Percentiles rank a stretch among this genome's conserved stretches.
These are phyloP conservation scores for Phrynocephalus guinanensis DNA, from an alignment of 2,797 vertebrate species.

Conservation along the genomic window DNA sequence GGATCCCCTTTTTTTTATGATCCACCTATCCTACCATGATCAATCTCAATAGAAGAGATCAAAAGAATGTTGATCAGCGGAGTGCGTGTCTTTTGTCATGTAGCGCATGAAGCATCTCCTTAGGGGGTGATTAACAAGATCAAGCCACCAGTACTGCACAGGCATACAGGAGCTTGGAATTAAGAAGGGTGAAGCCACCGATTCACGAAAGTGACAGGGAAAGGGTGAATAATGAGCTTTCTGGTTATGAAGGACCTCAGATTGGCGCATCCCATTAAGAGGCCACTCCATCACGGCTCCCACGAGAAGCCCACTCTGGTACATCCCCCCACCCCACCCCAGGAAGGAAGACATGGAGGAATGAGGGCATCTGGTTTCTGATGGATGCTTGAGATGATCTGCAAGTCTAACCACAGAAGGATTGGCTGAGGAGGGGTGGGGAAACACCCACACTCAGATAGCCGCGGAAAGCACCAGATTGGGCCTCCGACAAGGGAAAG, in stretches of 20 bases:
- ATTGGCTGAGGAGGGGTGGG: slow-evolving; percentile 9
- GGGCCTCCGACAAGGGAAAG: slow-evolving; percentile 8
- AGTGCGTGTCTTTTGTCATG: too few species aligned
- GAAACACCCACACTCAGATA: slow-evolving; percentile 7
- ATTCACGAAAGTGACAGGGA: slow-evolving; percentile 42
- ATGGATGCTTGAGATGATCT: slow-evolving; percentile 41
- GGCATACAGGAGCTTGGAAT: slow-evolving; percentile 36
- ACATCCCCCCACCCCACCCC: slow-evolving; percentile 9
- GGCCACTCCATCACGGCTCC: slow-evolving; percentile 11
- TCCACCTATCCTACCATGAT: neutral
- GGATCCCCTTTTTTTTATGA: too few species aligned
- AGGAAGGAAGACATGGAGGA: slow-evolving; percentile 41
- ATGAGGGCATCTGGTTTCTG: neutral
- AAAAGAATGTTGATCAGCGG: too few species aligned
- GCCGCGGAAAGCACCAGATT: slow-evolving; percentile 26
- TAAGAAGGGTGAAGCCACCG: slow-evolving; percentile 40
- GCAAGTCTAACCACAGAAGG: slow-evolving; percentile 33
- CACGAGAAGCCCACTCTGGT: neutral
- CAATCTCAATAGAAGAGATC: neutral
- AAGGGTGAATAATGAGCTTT: slow-evolving; percentile 52
- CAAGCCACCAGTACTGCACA: neutral
- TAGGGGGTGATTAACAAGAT: neutral
- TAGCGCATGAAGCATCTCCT: neutral
- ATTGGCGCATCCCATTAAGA: slow-evolving; percentile 40
- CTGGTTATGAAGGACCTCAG: slow-evolving; percentile 9